Evolutionary conservation across 2,113 vertebrate genomes (phyloP), one percentile per base, ranked within the genome.

Genomic region (Corythaeola cristata): DNA sequence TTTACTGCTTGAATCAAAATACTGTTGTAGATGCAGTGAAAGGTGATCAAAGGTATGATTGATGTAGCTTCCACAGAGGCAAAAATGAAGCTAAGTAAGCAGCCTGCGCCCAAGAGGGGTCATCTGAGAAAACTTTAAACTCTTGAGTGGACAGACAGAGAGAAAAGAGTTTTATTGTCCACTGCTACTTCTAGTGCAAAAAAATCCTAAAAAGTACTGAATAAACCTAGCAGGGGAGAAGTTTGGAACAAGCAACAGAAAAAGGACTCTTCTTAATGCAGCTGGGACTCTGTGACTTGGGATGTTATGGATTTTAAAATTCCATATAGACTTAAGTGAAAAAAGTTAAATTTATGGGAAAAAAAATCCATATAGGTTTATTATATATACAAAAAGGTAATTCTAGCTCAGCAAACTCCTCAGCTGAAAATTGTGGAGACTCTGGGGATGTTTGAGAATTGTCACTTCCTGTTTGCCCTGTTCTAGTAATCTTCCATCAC

Each of bases 161-260:
- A 73, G 47, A 76, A 76, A 72, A 62, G 1, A 6, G 32, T 50
- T 63, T 76, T 68, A 20, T 41, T 60, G 6, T 37, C 28, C 12
- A 32, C 24, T 45, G 20, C 8, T 45, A 17, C 4, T 63, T 73
- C 24, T 59, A 8, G 7, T 52, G 24, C 8, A 76, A 76, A 87
- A 44, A 28, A 53, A 0, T 0, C 0, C 8, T 33, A 2, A 45
- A 21, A 35, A 1, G 12, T 37, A 37, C 24, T 74, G 50, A 8
- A 33, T 45, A 68, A 68, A 68, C 4, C 9, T 39, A 39, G 7
- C 13, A 45, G 27, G 15, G 2, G 5, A 12, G 7, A 23, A 68
- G 37, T 64, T 59, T 33, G 73, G 53, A 85, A 74, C 12, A 74
- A 26, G 3, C 17, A 60, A 41, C 9, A 68, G 27, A 81, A 80